A percentile compares a stretch with the other conserved stretches of the same genome.
Evolutionary conservation across 2,888 invertebrate species (phyloP).

Genomic region (Latheticus oryzae): DNA sequence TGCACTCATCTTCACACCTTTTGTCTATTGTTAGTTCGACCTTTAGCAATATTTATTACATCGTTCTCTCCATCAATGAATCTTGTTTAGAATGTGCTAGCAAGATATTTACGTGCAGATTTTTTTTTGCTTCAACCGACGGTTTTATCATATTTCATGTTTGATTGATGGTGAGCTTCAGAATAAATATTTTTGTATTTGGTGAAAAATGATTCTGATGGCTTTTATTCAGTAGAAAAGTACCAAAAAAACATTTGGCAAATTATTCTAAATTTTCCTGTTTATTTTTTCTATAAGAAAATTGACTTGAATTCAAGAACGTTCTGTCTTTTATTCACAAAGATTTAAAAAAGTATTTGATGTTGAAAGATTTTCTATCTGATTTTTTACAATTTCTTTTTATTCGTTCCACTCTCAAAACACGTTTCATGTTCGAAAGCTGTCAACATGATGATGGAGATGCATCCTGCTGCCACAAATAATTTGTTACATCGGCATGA

Average conservation of each 20-base stretch:
- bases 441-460: constrained; percentile 16
- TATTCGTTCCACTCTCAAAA: constrained; percentile 1
- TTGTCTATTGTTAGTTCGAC: neutral
- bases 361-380: too few species aligned
- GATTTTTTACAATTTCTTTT: too few species aligned
- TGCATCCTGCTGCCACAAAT: constrained; percentile 11
- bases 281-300: too few species aligned
- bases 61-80: constrained; percentile 39
- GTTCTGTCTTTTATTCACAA: too few species aligned
- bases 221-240: constrained; percentile 18
- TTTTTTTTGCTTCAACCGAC: constrained; percentile 6
- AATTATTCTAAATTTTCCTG: too few species aligned
- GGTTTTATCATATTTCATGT: constrained; percentile 19
- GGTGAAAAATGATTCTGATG: constrained; percentile 25
- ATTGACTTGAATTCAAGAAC: too few species aligned
- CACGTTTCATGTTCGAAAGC: constrained; percentile 9
- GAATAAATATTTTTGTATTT: constrained; percentile 24
- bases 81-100: constrained; percentile 23
- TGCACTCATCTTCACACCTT: too few species aligned
- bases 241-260: constrained; percentile 10
- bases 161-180: constrained; percentile 29
- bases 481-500: constrained; percentile 26
- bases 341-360: too few species aligned
- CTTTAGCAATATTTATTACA: constrained; percentile 40
- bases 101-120: constrained; percentile 24